Base-by-base conservation (phyloP, 2,888 invertebrate genomes). In the Melanotus villosus region DNA sequence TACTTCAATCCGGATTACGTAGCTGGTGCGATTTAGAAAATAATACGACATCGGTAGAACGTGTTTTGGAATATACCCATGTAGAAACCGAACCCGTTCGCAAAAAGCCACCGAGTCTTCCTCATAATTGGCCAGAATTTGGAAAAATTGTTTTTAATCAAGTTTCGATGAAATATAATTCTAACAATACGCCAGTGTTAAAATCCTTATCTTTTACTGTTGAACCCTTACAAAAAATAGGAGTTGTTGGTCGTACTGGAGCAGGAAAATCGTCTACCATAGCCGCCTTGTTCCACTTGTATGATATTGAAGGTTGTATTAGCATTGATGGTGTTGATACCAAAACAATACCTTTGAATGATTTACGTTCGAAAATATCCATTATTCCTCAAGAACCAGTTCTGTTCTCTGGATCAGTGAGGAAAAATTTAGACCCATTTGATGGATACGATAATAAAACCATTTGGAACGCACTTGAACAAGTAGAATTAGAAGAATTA, bases 341-440 rank as follows among this genome's bases (percentile, higher is more conserved):
- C 0, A 88, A 88, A 0, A 83, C 86, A 3, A 82, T 98, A 71
- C 94, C 95, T 0, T 85, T 95, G 21, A 91, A 92, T 78, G 89
- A 93, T 80, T 87, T 95, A 10, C 89, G 95, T 60, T 90, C 91
- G 26, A 91, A 90, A 80, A 89, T 95, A 72, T 93, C 94, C 7
- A 95, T 95, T n/a, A n/a, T n/a, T n/a, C n/a, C n/a, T n/a, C n/a
- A n/a, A n/a, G n/a, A n/a, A n/a, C n/a, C n/a, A n/a, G 78, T 87
- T 97, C 0, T 92, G 92, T 79, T 97, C 97, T 86, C 87, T 97
- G 68, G 97, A 97, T 86, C n/a, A n/a, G n/a, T n/a, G n/a, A n/a
- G n/a, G n/a, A n/a, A n/a, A n/a, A n/a, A n/a, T n/a, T n/a, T n/a
- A n/a, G n/a, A n/a, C n/a, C n/a, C n/a, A n/a, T n/a, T n/a, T n/a